Evolutionary conservation across 2,797 vertebrate species (phyloP).

Genomic region (Coregonus ussuriensis): DNA sequence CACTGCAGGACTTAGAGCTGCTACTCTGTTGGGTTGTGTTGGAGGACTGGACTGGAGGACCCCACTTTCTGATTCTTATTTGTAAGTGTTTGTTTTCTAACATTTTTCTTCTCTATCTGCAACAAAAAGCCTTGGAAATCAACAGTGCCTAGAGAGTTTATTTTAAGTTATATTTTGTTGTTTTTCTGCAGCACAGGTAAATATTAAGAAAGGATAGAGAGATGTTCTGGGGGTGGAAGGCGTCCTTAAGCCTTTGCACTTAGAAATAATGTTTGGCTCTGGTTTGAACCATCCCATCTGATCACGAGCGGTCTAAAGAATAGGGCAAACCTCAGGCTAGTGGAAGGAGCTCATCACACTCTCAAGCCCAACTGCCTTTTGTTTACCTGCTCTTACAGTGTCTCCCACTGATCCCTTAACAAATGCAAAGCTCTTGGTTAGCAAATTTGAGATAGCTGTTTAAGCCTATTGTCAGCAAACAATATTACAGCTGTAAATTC

Average conservation of each 20-base stretch:
- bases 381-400: constrained; percentile 62
- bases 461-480: constrained; percentile 53
- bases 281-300: constrained; percentile 35
- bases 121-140: constrained; percentile 80
- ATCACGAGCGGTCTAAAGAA: constrained; percentile 35
- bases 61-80: constrained; percentile 53
- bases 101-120: constrained; percentile 61
- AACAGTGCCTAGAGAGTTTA: constrained; percentile 84
- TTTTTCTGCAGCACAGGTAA: constrained; percentile 56
- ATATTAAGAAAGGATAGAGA: constrained; percentile 43
- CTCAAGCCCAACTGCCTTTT: constrained; percentile 68
- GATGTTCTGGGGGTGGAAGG: constrained; percentile 42
- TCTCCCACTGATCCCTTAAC: constrained; percentile 48
- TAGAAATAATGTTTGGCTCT: constrained; percentile 31
- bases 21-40: constrained; percentile 60
- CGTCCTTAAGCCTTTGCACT: constrained; percentile 58
- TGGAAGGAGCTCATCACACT: constrained; percentile 55
- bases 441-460: constrained; percentile 32
- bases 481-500: constrained; percentile 16
- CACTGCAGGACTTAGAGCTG: constrained; percentile 48
- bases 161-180: constrained; percentile 72
- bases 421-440: constrained; percentile 50
- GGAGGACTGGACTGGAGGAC: constrained; percentile 66
- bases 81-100: background rate
- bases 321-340: constrained; percentile 13